phyloP scores from a whole-genome alignment of 2,888 invertebrate genomes.

The Acanthosepion lycidas region DNA sequence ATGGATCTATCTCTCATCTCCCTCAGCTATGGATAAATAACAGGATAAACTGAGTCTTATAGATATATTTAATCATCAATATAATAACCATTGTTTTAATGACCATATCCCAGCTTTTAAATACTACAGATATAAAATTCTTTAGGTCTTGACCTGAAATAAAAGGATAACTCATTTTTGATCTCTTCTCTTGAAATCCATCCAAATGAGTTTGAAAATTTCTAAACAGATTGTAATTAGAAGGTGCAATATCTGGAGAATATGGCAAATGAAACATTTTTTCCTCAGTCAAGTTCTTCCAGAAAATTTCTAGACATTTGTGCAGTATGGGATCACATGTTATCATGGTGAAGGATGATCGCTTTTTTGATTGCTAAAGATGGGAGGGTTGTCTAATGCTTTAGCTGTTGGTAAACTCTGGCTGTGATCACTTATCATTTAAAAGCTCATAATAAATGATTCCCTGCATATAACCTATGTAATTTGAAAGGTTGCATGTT shows the following conservation, averaged over 20 bases:
- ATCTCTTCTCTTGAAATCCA: neutral
- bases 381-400: neutral
- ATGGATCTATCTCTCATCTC: too few relatives aligned
- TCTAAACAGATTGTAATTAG: neutral
- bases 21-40: too few relatives aligned
- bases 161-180: neutral
- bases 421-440: too few relatives aligned
- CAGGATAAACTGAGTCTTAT: too few relatives aligned
- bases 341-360: slow-evolving; percentile 25
- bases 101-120: neutral
- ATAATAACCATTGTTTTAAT: too few relatives aligned
- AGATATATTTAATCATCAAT: too few relatives aligned
- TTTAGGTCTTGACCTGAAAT: neutral
- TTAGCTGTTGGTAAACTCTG: too few relatives aligned
- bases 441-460: too few relatives aligned
- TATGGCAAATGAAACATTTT: neutral
- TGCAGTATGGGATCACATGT: neutral
- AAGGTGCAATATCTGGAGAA: neutral
- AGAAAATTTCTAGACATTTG: neutral
- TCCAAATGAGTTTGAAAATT: neutral
- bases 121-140: neutral
- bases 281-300: neutral
- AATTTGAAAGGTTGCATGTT: too few relatives aligned
- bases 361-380: neutral
- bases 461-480: too few relatives aligned